A percentile compares a stretch with the other conserved stretches of the same genome.
These are phyloP conservation scores for Hyles euphorbiae DNA, from an alignment of 1,140 invertebrate species.

Conservation along the genomic window DNA sequence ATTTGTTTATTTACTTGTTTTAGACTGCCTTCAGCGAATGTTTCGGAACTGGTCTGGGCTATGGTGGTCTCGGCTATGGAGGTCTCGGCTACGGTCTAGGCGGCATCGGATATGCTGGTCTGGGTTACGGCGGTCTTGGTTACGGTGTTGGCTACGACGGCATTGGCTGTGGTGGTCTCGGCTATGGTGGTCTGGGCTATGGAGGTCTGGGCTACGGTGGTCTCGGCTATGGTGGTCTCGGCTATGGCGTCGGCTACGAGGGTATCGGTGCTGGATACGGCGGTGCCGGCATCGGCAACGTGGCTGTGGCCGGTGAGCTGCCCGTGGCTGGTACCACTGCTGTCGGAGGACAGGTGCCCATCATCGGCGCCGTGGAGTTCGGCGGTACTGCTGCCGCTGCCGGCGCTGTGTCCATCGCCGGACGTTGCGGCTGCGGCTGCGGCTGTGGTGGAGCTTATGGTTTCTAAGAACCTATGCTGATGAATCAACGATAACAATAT, in stretches of 20 bases:
- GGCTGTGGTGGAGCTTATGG: slow-evolving; percentile 6
- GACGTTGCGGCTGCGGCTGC: slow-evolving; percentile 19
- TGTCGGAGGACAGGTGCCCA: slow-evolving; percentile 22
- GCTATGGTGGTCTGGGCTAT: slow-evolving; percentile 10
- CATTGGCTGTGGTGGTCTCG: background rate
- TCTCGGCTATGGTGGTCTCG: slow-evolving; percentile 10
- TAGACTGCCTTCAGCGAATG: no score
- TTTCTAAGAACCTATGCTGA: no score
- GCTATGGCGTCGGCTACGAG: slow-evolving; percentile 11
- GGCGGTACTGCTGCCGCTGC: slow-evolving; percentile 16
- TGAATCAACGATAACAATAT: no score
- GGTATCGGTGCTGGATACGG: slow-evolving; percentile 11
- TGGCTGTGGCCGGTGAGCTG: slow-evolving; percentile 20
- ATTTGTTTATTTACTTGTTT: no score
- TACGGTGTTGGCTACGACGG: slow-evolving; percentile 1
- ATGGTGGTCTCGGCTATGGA: no score
- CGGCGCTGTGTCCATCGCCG: slow-evolving; percentile 22
- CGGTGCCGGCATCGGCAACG: slow-evolving; percentile 6
- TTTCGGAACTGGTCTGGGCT: no score
- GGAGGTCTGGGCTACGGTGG: slow-evolving; percentile 5
- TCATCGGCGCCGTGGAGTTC: slow-evolving; percentile 24
- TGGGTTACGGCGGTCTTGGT: background rate
- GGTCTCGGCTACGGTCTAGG: background rate
- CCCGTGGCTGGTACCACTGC: slow-evolving; percentile 18
- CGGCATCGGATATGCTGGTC: background rate